Base-by-base conservation (phyloP, 2,888 invertebrate genomes). In the Myopa testacea region DNA sequence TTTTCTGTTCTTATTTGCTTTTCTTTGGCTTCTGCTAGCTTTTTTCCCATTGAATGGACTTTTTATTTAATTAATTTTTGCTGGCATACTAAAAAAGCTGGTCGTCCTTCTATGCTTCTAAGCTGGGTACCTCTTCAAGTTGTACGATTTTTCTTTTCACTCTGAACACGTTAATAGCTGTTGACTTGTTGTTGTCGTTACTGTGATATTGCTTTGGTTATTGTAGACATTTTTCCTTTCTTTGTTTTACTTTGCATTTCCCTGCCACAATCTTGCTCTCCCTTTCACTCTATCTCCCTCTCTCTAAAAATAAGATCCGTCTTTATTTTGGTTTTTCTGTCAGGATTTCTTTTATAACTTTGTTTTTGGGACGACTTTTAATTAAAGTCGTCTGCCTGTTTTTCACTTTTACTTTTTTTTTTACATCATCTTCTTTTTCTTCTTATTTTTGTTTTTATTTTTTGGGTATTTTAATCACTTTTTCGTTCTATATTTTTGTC, bases 291-390 rank as follows among this genome's bases (percentile, higher is more conserved):
- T n/a, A 7, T 14, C 45, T 50, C 10, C 40, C 45, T 26, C 37
- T 1, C 67, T 45, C n/a, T 34, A 26, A 26, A 26, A 26, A 26
- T 1, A 26, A 26, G 26, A 26, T 26, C 26, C 26, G 26, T 63
- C 26, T 38, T 26, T 71, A 16, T 37, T 38, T n/a, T 71, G 38
- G 19, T 62, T 74, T 74, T 63, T 65, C n/a, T 16, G 50, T 4
- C 62, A 26, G 16, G 16, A 4, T 60, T 62, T 62, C 63, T n/a
- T 65, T 52, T 16, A 45, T 52, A 62, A 50, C 60, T 45, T 69
- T 60, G 5, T 45, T 60, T 76, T 70, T 45, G 26, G n/a, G 76
- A 60, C 50, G 55, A 34, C n/a, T 69, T 76, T 76, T 70, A 76
- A 70, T 70, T 76, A 70, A 70, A 62, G 62, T 70, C n/a, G 14